Base-by-base conservation (phyloP, 1,140 invertebrate genomes). In the Cydia fagiglandana region DNA sequence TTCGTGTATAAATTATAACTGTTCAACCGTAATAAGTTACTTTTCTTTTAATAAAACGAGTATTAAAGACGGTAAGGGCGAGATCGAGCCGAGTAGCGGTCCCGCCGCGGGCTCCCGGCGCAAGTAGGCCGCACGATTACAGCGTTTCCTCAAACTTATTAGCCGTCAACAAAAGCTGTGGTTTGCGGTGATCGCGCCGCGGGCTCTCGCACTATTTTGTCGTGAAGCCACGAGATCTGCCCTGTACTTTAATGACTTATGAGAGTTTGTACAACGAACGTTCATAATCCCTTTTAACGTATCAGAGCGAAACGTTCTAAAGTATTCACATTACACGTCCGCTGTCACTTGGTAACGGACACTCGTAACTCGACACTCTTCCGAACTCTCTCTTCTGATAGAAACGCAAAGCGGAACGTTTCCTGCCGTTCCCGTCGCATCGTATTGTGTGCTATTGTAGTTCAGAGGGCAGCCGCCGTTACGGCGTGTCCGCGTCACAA, bases 351-450 rank as follows among this genome's bases (percentile, higher is more conserved):
- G 77, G 87, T 86, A 88, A 87, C 85, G 81, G 85, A 89, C 84
- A 87, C 88, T 80, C 64, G 90, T 85, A 91, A 92, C 84, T 68
- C 81, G 87, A 91, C 83, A 86, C 81, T 75, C 68, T 83, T 84
- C 84, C 84, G 81, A 84, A 89, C 88, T 92, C 88, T 90, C 90
- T 88, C 88, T 85, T 84, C 73, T 81, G 82, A 87, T 86, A 83
- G 85, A 88, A 91, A 91, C 89, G 87, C 89, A 89, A 84, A 89
- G 87, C 90, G 90, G 88, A 92, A 92, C 90, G 86, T 82, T 91
- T 92, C 88, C 89, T 88, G 79, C 77, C 73, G 75, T 78, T 76
- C 45, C 73, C 64, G 56, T 66, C 75, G 78, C 64, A 74, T 74
- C 79, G 82, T 80, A 85, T 88, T 87, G 86, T 88, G 76, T 75